Evolutionary conservation across 2,888 invertebrate species (phyloP), one percentile per base, ranked within the genome.

Genomic region (Apodemia duryi): DNA sequence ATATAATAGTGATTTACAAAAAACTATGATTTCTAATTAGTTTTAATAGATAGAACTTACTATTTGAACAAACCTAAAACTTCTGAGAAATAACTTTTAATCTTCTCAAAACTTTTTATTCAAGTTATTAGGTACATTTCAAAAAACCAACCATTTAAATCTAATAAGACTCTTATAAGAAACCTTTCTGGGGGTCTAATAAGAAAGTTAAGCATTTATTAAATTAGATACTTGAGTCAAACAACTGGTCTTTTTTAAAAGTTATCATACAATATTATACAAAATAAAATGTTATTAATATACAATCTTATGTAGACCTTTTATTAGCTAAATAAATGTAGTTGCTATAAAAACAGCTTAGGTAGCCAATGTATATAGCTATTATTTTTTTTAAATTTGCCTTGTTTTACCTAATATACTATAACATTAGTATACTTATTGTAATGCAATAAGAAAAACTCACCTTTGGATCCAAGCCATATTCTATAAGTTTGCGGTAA

Each of bases 401-500:
- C 13, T 43, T 43, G 43, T 10, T 11, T 43, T 43, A 11, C 1
- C 5, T 13, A 43, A 11, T 13, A 11, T 2, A 13, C 11, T 43
- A 11, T 43, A 43, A 43, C 35, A 43, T 43, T 13, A 46, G 46
- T n/a, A 46, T 46, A 6, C n/a, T 46, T 1, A 46, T 0, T 13
- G 46, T n/a, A 49, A 49, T 49, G 13, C n/a, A n/a, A n/a, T 10
- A n/a, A 6, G n/a, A 4, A 46, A 32, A 65, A 67, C 84, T 85
- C 78, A 97, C 96, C 94, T 97, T 97, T 88, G 96, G 96, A 93
- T 98, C 97, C 89, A 98, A 95, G 91, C 98, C 98, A 94, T 98
- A 98, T 85, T 98, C 97, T 83, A 98, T 94, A 80, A 98, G 94
- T 94, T 98, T 98, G 86, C 96, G 95, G 93, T 97, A 98, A 93